Evolutionary conservation across 1,140 invertebrate genomes (phyloP), one percentile per base, ranked within the genome.

Genomic region (Apolygus lucorum): DNA sequence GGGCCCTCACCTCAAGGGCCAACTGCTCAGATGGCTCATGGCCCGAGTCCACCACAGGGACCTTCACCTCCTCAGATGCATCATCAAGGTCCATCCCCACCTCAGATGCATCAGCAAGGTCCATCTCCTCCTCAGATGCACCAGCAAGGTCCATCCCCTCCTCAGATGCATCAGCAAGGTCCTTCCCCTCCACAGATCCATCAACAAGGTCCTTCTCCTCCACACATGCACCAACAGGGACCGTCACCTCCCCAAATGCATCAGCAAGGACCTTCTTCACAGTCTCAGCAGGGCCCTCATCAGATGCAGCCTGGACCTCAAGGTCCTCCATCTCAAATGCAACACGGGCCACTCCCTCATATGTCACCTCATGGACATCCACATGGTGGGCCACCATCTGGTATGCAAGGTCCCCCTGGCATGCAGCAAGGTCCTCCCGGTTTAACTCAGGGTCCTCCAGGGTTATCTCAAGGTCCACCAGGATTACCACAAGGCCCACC

Each of bases 231-330:
- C 54, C 54, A 13, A 4, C 54, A 59, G 22, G 54, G 54, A 24
- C 54, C 54, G 22, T 13, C 34, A 8, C 34, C 34, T 8, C 34
- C 34, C 17, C 34, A 42, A 17, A 42, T 42, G 22, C 65, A 71
- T 17, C 62, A 52, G 28, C 72, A 72, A 42, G 72, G 72, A n/a
- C 73, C 72, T 24, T 69, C 70, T 63, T 28, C 67, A 26, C 52
- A 17, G 0, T 67, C 59, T 1, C 70, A 52, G 52, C 73, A 17
- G n/a, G 75, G 34, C 59, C 75, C 1, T 71, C 67, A 11, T 74
- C 75, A 2, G 69, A 29, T 78, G 78, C 67, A 72, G 26, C 59
- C 73, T 71, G 27, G 69, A 49, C 62, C 62, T 25, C 42, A 66
- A n/a, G 26, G 28, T 17, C 25, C 52, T 25, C 21, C 24, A 27